phyloP scores from a whole-genome alignment of 1,140 invertebrate species.

The Tetramorium simillimum region DNA sequence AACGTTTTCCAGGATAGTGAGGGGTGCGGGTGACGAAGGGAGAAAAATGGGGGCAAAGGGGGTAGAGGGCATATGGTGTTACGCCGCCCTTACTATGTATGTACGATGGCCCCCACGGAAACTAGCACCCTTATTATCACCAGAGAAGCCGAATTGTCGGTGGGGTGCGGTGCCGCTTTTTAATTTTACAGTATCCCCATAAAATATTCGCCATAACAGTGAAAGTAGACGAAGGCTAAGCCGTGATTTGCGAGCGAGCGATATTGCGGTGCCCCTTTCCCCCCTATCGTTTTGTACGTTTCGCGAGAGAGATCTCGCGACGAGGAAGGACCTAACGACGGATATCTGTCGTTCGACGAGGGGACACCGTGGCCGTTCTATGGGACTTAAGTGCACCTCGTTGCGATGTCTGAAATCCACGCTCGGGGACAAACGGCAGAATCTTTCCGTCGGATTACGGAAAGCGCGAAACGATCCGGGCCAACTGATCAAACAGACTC shows the following conservation, averaged over 20 bases:
- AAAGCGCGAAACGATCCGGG: conserved; percentile 55
- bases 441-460: conserved; percentile 65
- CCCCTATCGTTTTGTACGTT: conserved; percentile 4
- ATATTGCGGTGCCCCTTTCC: conserved; percentile 73
- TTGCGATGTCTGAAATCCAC: conserved; percentile 52
- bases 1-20: conserved; percentile 63
- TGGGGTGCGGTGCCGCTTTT: conserved; percentile 78
- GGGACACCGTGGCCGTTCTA: conserved; percentile 28
- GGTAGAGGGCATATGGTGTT: conserved; percentile 79
- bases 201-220: conserved; percentile 82
- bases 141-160: conserved; percentile 62
- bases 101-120: conserved; percentile 43
- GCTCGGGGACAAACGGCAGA: conserved; percentile 47
- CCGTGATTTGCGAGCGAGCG: conserved; percentile 81
- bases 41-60: not conserved
- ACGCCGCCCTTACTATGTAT: conserved; percentile 37
- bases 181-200: conserved; percentile 85
- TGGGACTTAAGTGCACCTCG: conserved; percentile 41
- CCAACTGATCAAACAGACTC: conserved; percentile 71
- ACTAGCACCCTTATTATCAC: conserved; percentile 80
- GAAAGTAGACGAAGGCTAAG: conserved; percentile 80
- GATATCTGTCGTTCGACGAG: not conserved
- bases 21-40: conserved; percentile 44
- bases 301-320: conserved; percentile 1
- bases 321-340: conserved; percentile 16